These are phyloP conservation scores for Vanessa cardui DNA, from an alignment of 2,888 invertebrate genomes.

Conservation along the genomic window DNA sequence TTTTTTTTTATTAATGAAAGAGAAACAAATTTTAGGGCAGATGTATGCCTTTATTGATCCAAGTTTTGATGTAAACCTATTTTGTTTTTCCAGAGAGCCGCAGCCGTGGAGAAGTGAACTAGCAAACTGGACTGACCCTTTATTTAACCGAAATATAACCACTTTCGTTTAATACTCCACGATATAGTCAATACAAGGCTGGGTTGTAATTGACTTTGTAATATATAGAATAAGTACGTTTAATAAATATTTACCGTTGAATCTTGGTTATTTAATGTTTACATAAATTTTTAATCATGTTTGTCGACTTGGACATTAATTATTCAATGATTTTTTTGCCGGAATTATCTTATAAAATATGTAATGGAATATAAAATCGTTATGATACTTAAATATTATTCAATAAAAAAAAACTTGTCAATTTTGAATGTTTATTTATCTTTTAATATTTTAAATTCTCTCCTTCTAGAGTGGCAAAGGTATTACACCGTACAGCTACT, in stretches of 20 bases:
- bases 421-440: not conserved
- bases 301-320: not conserved
- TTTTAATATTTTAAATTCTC: not conserved
- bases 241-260: conserved; percentile 12
- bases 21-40: too few species aligned
- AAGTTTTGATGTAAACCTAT: conserved; percentile 17
- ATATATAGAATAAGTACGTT: conserved; percentile 50
- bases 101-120: conserved; percentile 45
- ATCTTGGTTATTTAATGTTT: conserved; percentile 15
- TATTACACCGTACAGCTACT: too few species aligned
- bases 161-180: conserved; percentile 58
- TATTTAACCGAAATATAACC: conserved; percentile 20
- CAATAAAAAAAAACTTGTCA: not conserved
- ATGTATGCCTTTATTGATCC: not conserved
- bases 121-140: conserved; percentile 39
- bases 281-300: conserved; percentile 8
- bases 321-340: not conserved
- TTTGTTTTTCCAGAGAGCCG: conserved; percentile 63
- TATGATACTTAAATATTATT: not conserved
- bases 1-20: too few species aligned
- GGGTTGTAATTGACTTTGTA: conserved; percentile 75
- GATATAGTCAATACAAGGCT: conserved; percentile 74
- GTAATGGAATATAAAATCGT: too few species aligned
- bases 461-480: too few species aligned
- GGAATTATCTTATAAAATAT: not conserved